Base-by-base conservation (phyloP, 1,140 invertebrate species). In the Pseudobourletiella spinata region DNA sequence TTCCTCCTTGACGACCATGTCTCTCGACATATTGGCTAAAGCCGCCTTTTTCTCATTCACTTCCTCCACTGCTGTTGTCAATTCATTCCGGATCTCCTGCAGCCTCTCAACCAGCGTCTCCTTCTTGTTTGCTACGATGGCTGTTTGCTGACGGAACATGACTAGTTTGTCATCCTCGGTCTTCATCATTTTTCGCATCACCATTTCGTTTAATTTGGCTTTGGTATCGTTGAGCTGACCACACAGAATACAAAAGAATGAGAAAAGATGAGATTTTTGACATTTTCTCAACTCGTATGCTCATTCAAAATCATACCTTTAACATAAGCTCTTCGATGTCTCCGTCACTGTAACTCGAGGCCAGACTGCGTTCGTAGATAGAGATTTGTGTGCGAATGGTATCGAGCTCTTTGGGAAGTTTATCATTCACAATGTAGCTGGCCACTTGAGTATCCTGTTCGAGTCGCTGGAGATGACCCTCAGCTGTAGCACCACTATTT, bases 61-160 rank as follows among this genome's bases (percentile, higher is more conserved):
- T 58, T 83, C 79, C 58, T 78, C 75, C 70, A 83, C 81, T 3
- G 84, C 69, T 32, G 82, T 79, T 20, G 79, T 75, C 6, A 88
- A 74, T 60, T 82, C 80, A 18, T 76, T 78, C 54, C 84, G 80
- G 0, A 83, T 72, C 54, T 85, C 82, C 63, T 84, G 81, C 20
- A 90, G 77, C 59, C 82, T 79, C 63, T 86, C 84, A 1, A 87
- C 82, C 14, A 82, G 82, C 22, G 82, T 80, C 48, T 85, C 83
- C 71, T 91, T 91, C 72, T 89, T 88, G 25, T 86, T 80, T 18
- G 81, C 79, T 29, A 90, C 86, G 16, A 89, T 86, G 0, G 84
- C 81, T 2, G 88, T 87, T 76, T 92, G 89, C 71, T 93, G 88
- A 39, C 88, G 79, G 71, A 89, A 91, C 26, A 89, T 83, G 3